These are phyloP conservation scores for Eulacestoma nigropectus DNA, from an alignment of 2,113 vertebrate species.

Conservation along the genomic window DNA sequence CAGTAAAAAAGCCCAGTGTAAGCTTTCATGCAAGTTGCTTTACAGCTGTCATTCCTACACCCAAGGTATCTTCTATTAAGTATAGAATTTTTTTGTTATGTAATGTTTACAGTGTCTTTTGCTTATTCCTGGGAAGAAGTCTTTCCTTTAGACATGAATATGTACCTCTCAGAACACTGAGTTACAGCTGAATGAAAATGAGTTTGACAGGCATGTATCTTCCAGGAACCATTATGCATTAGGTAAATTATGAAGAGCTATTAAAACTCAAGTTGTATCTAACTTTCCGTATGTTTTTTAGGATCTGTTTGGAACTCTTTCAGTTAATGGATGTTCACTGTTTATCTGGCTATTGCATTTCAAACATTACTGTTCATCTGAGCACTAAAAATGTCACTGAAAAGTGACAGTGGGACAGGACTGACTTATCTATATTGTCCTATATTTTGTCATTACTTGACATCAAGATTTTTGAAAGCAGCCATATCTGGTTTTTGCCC, in stretches of 20 bases:
- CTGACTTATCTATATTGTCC: background rate
- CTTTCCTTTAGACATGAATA: background rate
- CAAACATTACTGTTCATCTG: background rate
- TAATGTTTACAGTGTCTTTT: background rate
- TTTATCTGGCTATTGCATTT: background rate
- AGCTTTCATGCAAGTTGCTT: background rate
- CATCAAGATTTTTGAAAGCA: background rate
- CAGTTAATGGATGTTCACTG: background rate
- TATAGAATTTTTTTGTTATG: background rate
- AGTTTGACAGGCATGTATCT: background rate
- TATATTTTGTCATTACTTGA: background rate
- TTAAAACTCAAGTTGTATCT: background rate
- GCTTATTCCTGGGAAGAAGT: background rate
- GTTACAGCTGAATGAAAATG: background rate
- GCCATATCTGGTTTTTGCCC: background rate
- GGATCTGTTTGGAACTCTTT: background rate
- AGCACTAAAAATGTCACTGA: background rate
- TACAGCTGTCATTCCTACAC: background rate
- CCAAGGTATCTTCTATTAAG: background rate
- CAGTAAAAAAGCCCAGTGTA: background rate
- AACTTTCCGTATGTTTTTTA: background rate
- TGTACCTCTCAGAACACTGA: background rate
- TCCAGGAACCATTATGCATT: background rate
- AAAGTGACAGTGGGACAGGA: background rate
- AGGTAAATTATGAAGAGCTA: background rate